Conservation (phyloP, 2,113 vertebrate species). For the Malurus melanocephalus region DNA sequence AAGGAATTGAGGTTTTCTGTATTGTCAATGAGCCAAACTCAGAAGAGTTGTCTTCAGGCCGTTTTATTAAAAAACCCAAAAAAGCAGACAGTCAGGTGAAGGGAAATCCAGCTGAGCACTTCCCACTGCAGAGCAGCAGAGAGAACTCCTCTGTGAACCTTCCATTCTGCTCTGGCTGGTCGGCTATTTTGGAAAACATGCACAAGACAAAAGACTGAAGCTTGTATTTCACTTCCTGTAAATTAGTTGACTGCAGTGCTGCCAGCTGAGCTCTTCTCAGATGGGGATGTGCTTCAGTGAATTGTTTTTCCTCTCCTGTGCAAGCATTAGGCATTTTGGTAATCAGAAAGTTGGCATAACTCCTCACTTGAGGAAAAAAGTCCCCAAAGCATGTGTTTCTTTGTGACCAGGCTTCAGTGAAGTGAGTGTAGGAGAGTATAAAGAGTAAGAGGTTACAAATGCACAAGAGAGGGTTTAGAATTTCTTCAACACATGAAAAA, state of each 20-base stretch:
- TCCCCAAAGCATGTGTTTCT: background rate
- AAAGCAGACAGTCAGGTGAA: background rate
- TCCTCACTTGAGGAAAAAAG: background rate
- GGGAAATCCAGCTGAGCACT: background rate
- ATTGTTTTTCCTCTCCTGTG: background rate
- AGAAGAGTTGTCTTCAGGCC: background rate
- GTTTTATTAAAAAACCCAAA: background rate
- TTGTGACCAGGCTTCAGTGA: background rate
- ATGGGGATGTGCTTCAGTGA: background rate
- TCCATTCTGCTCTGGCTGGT: background rate
- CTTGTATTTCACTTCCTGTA: background rate
- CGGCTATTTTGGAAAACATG: background rate
- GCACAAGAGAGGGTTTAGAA: background rate
- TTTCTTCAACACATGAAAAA: slow-evolving; percentile 9
- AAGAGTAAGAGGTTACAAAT: background rate
- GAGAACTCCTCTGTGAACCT: background rate
- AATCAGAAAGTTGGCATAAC: background rate
- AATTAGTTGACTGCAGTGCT: background rate
- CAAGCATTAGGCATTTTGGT: background rate
- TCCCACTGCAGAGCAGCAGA: background rate
- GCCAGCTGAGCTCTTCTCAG: background rate
- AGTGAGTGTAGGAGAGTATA: background rate
- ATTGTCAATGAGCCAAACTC: background rate
- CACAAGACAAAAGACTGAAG: background rate
- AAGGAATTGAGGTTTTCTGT: background rate